These are phyloP conservation scores for Catotricha subobsoleta DNA, from an alignment of 2,888 invertebrate species.

Conservation along the genomic window DNA sequence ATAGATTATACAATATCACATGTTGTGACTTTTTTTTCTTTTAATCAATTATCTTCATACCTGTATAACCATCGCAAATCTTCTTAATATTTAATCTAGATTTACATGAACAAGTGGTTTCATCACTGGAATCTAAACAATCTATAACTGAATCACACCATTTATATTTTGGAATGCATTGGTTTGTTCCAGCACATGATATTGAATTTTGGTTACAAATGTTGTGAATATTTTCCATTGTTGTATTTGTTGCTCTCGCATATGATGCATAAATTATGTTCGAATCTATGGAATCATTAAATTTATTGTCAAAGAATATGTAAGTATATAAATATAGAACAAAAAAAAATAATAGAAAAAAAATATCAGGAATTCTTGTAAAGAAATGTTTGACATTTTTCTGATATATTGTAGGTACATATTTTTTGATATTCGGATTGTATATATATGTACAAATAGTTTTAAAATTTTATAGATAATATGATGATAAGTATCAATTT, in stretches of 20 bases:
- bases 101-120: conserved; percentile 51
- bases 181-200: conserved; percentile 21
- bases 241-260: conserved; percentile 10
- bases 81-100: conserved; percentile 45
- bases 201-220: conserved; percentile 17
- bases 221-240: conserved; percentile 6
- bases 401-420: neutral
- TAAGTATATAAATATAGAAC: neutral
- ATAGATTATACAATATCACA: neutral
- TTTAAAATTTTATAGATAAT: too few species aligned
- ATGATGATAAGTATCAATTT: too few species aligned
- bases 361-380: neutral
- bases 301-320: neutral
- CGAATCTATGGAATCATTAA: conserved; percentile 2
- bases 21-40: neutral
- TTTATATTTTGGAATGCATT: conserved; percentile 37
- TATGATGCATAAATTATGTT: conserved; percentile 27
- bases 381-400: too few species aligned
- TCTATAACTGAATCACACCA: conserved; percentile 60
- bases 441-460: too few species aligned
- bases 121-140: conserved; percentile 64
- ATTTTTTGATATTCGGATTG: too few species aligned
- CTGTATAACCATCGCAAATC: conserved; percentile 63
- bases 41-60: neutral
- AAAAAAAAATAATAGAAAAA: neutral